Evolutionary conservation across 1,140 invertebrate genomes (phyloP).

Genomic region (Varroa destructor): DNA sequence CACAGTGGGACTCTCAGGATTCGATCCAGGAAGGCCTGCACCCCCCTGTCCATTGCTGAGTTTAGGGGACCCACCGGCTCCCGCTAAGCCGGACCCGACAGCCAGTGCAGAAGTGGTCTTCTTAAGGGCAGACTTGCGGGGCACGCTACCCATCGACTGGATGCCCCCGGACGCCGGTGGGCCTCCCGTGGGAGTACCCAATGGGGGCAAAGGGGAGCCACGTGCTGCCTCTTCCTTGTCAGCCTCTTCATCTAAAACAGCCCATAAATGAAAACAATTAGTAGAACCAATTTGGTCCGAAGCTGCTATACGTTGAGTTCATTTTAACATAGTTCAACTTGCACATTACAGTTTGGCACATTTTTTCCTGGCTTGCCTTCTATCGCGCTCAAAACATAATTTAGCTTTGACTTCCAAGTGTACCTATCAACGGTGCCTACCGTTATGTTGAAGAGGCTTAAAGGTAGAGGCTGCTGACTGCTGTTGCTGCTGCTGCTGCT

Average conservation of each 20-base stretch:
- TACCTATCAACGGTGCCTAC: too few species aligned
- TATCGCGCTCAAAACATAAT: too few species aligned
- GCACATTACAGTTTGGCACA: background rate
- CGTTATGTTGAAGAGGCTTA: conserved; percentile 22
- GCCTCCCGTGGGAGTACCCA: conserved; percentile 11
- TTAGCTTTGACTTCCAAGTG: too few species aligned
- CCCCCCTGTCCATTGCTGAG: conserved; percentile 37
- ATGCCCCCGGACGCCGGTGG: background rate
- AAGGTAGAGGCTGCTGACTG: conserved; percentile 1
- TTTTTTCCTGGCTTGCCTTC: too few species aligned
- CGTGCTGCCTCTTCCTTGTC: conserved; percentile 52
- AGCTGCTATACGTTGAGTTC: background rate
- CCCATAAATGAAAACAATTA: background rate
- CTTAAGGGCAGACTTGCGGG: conserved; percentile 77
- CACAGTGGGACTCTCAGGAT: conserved; percentile 45
- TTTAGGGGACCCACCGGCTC: background rate
- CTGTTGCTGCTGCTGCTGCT: conserved; percentile 1
- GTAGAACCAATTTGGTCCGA: background rate
- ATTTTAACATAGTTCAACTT: background rate
- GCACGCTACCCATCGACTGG: conserved; percentile 58
- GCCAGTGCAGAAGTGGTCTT: conserved; percentile 47
- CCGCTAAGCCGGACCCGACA: background rate
- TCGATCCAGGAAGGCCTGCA: conserved; percentile 45
- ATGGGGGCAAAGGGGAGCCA: conserved; percentile 35
- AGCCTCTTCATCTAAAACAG: conserved; percentile 11